phyloP scores from a whole-genome alignment of 2,888 invertebrate genomes.

The Eucera pruinosa region DNA sequence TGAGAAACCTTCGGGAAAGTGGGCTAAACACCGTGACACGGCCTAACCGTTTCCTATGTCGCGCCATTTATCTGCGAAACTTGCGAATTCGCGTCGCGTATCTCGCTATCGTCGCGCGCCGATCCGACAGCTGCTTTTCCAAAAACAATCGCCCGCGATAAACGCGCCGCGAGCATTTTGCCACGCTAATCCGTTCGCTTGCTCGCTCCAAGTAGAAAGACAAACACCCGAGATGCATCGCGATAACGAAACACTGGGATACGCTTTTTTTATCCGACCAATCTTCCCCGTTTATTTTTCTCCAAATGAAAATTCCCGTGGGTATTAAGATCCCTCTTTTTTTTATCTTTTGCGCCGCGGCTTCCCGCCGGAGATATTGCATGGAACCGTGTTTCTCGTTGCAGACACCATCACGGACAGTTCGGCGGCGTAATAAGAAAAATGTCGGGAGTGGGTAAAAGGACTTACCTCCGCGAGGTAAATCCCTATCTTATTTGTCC shows the following conservation, averaged over 20 bases:
- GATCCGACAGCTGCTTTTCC: neutral
- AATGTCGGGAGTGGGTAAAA: constrained; percentile 77
- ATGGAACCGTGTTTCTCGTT: constrained; percentile 27
- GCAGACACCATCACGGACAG: constrained; percentile 40
- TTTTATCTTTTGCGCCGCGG: neutral
- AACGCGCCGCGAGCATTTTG: neutral
- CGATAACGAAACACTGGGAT: no score
- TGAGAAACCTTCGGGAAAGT: constrained; percentile 71
- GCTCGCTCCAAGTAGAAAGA: neutral
- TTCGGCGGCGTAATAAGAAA: constrained; percentile 41
- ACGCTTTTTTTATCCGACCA: neutral
- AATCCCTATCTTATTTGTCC: constrained; percentile 96
- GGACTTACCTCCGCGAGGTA: constrained; percentile 87
- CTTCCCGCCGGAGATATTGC: neutral
- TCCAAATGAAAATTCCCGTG: neutral
- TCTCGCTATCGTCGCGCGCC: neutral
- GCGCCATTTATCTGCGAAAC: constrained; percentile 43
- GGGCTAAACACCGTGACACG: constrained; percentile 58
- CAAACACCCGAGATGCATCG: neutral
- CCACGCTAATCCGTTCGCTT: neutral
- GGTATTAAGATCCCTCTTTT: neutral
- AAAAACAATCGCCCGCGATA: neutral
- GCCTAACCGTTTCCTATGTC: constrained; percentile 45
- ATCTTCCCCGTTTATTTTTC: neutral
- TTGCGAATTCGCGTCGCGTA: constrained; percentile 27